Conservation (phyloP, 1,140 invertebrate species). For the Eriosoma lanigerum region DNA sequence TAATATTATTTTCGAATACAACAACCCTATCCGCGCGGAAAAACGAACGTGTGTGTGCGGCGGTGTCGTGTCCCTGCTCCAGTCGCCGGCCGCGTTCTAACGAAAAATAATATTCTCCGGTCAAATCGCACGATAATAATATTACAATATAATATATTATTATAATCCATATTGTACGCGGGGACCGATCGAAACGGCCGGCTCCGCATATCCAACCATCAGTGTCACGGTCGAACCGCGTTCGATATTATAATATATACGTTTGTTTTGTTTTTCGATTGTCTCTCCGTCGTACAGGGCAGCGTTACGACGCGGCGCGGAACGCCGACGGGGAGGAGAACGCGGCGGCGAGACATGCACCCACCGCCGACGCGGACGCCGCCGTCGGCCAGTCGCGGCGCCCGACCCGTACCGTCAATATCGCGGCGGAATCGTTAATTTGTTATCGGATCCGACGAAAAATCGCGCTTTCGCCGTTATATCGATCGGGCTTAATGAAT, state of each 20-base stretch:
- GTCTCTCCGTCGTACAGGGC: too few relatives aligned
- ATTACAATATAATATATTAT: neutral
- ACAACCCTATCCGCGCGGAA: too few relatives aligned
- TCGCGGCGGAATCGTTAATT: constrained; percentile 17
- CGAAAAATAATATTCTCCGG: neutral
- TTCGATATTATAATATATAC: neutral
- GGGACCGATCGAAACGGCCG: neutral
- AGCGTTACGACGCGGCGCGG: too few relatives aligned
- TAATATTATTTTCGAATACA: too few relatives aligned
- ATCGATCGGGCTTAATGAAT: constrained; percentile 33
- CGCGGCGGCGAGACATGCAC: neutral
- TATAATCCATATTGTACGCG: neutral
- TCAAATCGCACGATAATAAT: neutral
- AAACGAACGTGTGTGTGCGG: too few relatives aligned
- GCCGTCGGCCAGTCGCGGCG: neutral
- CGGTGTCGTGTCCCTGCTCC: too few relatives aligned
- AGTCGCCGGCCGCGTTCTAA: neutral
- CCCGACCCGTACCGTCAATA: constrained; percentile 24
- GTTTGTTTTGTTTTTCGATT: neutral
- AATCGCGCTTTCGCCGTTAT: neutral
- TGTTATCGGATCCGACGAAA: too few relatives aligned
- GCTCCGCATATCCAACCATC: neutral
- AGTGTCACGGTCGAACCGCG: constrained; percentile 23
- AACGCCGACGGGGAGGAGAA: neutral
- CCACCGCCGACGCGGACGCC: neutral